Percentiles rank a stretch among this genome's conserved stretches.
phyloP scores from a whole-genome alignment of 2,888 invertebrate genomes.

The Phengaris alcon region DNA sequence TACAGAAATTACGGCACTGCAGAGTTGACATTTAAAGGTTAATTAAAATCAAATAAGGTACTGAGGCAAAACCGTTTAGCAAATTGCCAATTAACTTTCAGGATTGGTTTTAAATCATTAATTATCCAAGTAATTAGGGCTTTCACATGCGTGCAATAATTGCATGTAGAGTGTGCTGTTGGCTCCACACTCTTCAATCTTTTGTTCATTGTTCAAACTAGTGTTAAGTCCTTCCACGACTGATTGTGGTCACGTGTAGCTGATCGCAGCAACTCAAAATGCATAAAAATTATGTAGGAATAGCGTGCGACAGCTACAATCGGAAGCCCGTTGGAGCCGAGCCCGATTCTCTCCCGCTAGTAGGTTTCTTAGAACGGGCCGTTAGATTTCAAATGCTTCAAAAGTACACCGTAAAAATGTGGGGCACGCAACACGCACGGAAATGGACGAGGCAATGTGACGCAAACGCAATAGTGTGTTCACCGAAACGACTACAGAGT shows the following conservation, averaged over 20 bases:
- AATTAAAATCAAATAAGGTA: constrained; percentile 7
- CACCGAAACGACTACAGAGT: neutral
- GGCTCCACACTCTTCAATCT: too few species aligned
- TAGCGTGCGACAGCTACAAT: neutral
- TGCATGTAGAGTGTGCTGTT: neutral
- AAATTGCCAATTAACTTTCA: constrained; percentile 20
- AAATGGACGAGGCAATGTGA: constrained; percentile 2
- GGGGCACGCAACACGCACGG: neutral
- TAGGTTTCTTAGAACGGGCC: neutral
- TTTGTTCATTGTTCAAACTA: too few species aligned
- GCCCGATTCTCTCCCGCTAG: neutral
- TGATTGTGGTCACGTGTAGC: neutral
- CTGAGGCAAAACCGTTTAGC: neutral
- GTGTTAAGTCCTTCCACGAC: too few species aligned
- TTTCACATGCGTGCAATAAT: neutral
- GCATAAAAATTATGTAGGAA: neutral
- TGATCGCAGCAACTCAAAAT: neutral
- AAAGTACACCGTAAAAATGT: constrained; percentile 8
- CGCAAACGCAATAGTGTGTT: constrained; percentile 15
- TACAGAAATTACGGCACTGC: neutral
- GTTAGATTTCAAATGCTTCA: neutral
- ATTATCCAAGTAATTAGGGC: neutral
- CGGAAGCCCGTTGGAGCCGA: neutral
- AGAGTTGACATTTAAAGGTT: constrained; percentile 5
- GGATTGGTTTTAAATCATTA: neutral